These are phyloP conservation scores for Gracilinanus agilis DNA, from an alignment of 2,113 vertebrate genomes.

Conservation along the genomic window DNA sequence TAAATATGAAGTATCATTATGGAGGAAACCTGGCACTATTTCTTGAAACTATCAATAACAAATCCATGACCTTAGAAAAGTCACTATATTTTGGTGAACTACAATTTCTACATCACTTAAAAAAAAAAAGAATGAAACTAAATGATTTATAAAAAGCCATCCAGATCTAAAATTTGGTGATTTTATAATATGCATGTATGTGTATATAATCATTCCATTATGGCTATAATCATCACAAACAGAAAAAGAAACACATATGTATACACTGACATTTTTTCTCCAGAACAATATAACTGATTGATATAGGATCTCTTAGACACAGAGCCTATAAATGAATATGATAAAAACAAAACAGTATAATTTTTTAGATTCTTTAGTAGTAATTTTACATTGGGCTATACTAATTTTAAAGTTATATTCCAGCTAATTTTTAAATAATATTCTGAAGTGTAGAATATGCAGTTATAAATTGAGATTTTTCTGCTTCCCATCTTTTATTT, in stretches of 20 bases:
- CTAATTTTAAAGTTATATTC: neutral
- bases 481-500: neutral
- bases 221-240: neutral
- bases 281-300: neutral
- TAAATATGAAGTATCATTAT: neutral
- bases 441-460: neutral
- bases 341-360: neutral
- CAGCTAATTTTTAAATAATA: neutral
- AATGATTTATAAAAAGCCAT: neutral
- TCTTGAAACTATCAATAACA: neutral
- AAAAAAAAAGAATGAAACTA: neutral
- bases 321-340: neutral
- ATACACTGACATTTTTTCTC: neutral
- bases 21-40: neutral
- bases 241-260: neutral
- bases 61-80: neutral
- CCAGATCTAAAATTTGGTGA: neutral
- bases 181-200: neutral
- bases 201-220: neutral
- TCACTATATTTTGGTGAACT: neutral
- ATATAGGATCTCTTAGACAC: neutral
- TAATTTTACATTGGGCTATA: neutral
- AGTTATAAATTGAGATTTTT: neutral
- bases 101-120: neutral
- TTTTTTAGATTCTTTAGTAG: neutral